These are phyloP conservation scores for Nycticryphes semicollaris DNA, from an alignment of 2,113 vertebrate species.

Conservation along the genomic window DNA sequence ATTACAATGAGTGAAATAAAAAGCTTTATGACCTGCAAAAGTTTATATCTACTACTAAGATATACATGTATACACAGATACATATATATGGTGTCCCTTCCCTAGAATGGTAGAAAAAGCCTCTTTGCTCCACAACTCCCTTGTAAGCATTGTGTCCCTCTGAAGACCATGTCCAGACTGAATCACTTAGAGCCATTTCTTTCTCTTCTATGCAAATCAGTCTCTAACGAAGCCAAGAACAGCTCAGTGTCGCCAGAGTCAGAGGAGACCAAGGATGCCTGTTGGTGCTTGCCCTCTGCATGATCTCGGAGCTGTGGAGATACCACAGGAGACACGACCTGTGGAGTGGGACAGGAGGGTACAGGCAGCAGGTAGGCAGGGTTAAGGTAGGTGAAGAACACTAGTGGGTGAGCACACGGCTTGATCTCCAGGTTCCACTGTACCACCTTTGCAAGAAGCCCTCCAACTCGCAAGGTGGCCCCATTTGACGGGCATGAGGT, in stretches of 20 bases:
- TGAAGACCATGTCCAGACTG: background rate
- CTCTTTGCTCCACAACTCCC: background rate
- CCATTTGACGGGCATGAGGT: background rate
- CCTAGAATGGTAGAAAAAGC: background rate
- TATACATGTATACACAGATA: too few species aligned
- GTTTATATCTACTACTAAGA: background rate
- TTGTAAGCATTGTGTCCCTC: background rate
- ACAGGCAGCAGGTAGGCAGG: background rate
- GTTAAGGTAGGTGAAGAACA: background rate
- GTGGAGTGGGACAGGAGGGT: background rate
- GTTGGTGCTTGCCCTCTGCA: background rate
- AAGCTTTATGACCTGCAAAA: background rate
- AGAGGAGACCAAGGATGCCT: background rate
- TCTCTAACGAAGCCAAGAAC: background rate
- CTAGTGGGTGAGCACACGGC: background rate
- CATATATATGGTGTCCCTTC: background rate
- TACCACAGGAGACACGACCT: fast-evolving
- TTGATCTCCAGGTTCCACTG: background rate
- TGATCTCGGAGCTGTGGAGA: background rate
- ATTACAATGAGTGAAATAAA: background rate
- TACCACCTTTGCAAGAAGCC: background rate
- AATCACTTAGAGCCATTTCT: background rate
- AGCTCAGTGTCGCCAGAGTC: background rate
- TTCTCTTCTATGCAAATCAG: background rate
- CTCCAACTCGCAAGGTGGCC: background rate